phyloP scores from a whole-genome alignment of 2,113 vertebrate species.

The Gasterosteus aculeatus region DNA sequence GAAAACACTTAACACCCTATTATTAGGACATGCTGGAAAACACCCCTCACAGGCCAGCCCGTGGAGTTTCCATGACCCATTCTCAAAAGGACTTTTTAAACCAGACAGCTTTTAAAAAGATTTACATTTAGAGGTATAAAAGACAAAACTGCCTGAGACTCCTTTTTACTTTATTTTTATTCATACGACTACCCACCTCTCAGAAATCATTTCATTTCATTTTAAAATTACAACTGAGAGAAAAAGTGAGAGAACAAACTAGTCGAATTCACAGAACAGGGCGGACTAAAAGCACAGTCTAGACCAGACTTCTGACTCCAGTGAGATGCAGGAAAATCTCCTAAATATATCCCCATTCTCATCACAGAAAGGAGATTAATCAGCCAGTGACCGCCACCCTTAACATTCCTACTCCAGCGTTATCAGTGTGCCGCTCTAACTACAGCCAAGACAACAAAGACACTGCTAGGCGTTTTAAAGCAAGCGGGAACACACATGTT shows the following conservation, averaged over 20 bases:
- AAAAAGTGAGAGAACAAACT: constrained; percentile 27
- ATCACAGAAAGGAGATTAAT: background rate
- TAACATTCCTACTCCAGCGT: constrained; percentile 7
- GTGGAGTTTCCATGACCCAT: constrained; percentile 58
- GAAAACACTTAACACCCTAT: constrained; percentile 75
- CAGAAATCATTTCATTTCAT: background rate
- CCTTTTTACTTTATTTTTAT: background rate
- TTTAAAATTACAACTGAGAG: background rate
- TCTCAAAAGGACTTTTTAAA: constrained; percentile 24
- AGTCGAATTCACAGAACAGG: background rate
- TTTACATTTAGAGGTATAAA: background rate
- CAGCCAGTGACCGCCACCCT: background rate
- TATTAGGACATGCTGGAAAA: constrained; percentile 74
- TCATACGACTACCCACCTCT: background rate
- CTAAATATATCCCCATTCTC: background rate
- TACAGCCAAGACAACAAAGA: constrained; percentile 14
- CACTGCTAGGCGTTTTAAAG: constrained; percentile 17
- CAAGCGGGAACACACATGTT: background rate
- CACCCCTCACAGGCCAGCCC: constrained; percentile 36
- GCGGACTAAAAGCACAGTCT: background rate
- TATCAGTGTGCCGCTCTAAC: constrained; percentile 31
- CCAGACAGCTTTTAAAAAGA: background rate
- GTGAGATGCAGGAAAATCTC: background rate
- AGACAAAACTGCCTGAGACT: background rate
- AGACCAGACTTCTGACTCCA: background rate